phyloP scores from a whole-genome alignment of 2,113 vertebrate genomes.

The Erpornis zantholeuca region DNA sequence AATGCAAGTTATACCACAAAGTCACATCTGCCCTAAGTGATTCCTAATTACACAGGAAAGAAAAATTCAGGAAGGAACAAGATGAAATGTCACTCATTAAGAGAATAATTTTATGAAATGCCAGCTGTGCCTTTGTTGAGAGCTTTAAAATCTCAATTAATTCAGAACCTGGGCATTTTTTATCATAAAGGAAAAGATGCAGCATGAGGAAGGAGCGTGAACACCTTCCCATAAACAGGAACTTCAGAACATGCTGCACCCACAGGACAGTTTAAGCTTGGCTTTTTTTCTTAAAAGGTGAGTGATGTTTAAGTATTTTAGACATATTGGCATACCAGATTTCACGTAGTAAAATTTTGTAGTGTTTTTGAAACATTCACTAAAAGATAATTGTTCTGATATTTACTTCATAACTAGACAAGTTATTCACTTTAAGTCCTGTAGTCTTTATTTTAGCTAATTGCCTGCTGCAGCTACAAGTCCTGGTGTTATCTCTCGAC shows the following conservation, averaged over 20 bases:
- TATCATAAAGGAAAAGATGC: background rate
- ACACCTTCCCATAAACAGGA: background rate
- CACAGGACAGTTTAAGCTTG: background rate
- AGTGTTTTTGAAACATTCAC: background rate
- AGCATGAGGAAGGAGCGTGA: background rate
- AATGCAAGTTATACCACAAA: background rate
- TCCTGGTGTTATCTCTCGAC: too few species aligned
- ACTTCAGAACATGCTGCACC: background rate
- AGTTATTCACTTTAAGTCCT: background rate
- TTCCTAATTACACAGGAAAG: background rate
- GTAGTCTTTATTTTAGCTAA: background rate
- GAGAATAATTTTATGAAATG: background rate
- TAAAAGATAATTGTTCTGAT: background rate
- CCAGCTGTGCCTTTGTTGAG: background rate
- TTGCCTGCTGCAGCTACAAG: background rate
- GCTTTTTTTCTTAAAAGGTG: background rate
- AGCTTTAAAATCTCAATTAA: background rate
- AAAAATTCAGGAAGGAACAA: background rate
- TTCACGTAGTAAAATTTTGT: too few species aligned
- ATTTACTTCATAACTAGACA: background rate
- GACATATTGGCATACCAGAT: background rate
- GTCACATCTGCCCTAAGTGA: background rate
- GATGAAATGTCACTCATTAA: background rate
- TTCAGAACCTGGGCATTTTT: background rate
- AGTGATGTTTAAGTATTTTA: background rate